A percentile compares a stretch with the other conserved stretches of the same genome.
phyloP scores from a whole-genome alignment of 2,113 vertebrate genomes.

The Ophthalmolycus amberensis region DNA sequence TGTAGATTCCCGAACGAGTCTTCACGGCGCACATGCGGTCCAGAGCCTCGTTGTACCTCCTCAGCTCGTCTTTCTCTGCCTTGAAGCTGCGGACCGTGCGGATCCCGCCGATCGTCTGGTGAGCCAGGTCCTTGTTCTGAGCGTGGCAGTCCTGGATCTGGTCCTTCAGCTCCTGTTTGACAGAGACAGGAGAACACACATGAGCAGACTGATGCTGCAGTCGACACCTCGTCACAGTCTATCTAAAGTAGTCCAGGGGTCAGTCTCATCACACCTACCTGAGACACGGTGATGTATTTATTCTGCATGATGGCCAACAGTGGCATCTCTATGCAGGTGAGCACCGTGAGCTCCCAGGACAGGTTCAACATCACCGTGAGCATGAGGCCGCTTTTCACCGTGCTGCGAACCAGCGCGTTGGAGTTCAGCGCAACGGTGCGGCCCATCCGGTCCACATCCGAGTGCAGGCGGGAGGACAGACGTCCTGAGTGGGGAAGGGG shows the following conservation, averaged over 20 bases:
- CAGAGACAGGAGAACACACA: background rate
- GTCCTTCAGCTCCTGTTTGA: conserved; percentile 74
- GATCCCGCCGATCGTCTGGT: conserved; percentile 80
- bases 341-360: conserved; percentile 87
- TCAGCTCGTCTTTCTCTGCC: conserved; percentile 80
- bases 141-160: conserved; percentile 86
- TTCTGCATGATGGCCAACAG: conserved; percentile 78
- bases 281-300: conserved; percentile 74
- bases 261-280: conserved; percentile 73
- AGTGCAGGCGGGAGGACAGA: conserved; percentile 85
- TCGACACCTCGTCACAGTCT: background rate
- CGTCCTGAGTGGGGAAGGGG: conserved; percentile 71
- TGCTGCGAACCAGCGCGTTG: conserved; percentile 84
- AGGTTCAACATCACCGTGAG: conserved; percentile 84
- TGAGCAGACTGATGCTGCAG: background rate
- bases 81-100: conserved; percentile 86
- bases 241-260: background rate
- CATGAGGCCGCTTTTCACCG: conserved; percentile 84
- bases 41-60: conserved; percentile 79
- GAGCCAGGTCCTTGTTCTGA: conserved; percentile 77
- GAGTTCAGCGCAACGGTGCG: conserved; percentile 84
- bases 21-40: conserved; percentile 70
- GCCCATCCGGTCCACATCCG: conserved; percentile 87
- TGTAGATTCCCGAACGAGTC: conserved; percentile 70
- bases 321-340: conserved; percentile 85